Conservation (phyloP, 2,113 vertebrate genomes). For the Marmota monax region DNA sequence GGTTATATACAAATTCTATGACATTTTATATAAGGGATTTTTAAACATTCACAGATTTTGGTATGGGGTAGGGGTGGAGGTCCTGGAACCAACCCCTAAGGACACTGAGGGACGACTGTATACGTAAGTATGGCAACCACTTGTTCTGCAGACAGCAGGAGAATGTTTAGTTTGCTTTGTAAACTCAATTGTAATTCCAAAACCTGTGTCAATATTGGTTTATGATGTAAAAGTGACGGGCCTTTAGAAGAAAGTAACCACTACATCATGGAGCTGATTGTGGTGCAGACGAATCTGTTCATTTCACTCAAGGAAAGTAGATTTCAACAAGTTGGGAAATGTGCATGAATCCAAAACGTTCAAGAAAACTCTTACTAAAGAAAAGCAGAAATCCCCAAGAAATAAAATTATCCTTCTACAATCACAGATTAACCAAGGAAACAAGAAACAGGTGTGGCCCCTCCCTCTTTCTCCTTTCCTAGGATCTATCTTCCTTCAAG, state of each 20-base stretch:
- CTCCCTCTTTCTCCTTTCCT: background rate
- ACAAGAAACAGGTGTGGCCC: background rate
- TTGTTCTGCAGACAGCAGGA: background rate
- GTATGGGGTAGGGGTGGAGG: background rate
- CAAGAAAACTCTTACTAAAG: slow-evolving; percentile 14
- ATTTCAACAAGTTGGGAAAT: slow-evolving; percentile 37
- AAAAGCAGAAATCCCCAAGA: background rate
- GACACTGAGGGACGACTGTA: too few species aligned
- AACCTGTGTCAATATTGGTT: background rate
- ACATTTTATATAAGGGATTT: background rate
- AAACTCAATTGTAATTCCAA: background rate
- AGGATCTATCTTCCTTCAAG: background rate
- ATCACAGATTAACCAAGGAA: background rate
- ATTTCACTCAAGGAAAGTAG: background rate
- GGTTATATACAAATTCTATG: background rate
- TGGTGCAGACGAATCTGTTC: background rate
- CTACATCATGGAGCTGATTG: background rate
- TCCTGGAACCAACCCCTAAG: background rate
- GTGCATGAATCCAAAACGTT: slow-evolving; percentile 20
- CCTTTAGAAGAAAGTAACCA: background rate
- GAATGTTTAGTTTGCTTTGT: slow-evolving; percentile 29
- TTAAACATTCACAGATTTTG: background rate
- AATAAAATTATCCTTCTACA: background rate
- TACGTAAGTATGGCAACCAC: background rate
- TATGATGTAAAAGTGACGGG: background rate